Evolutionary conservation across 2,113 vertebrate genomes (phyloP), one percentile per base, ranked within the genome.

Genomic region (Rostratula benghalensis): DNA sequence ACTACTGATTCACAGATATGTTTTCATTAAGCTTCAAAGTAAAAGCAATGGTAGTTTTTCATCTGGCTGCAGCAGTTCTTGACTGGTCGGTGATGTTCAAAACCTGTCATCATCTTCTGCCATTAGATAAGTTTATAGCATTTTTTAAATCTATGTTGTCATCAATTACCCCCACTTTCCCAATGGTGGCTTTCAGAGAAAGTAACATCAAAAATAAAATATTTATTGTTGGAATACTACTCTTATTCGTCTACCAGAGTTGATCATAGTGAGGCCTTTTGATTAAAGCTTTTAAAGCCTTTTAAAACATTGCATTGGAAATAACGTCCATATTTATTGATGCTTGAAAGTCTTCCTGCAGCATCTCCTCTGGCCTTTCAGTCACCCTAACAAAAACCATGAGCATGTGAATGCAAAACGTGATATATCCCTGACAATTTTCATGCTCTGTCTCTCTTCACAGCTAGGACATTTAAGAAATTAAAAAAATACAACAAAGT

Each of bases 401-500:
- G 63, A 94, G 41, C 84, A 57, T 37, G 12, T 43, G 56, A 83
- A 65, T 75, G 76, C 79, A 96, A 89, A 96, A 84, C 10, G 14
- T 91, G 85, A 67, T 76, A n/a, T 46, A 79, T 89, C 76, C 87
- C 64, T 74, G 77, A 45, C 54, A 86, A n/a, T 83, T 89, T 82
- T 51, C 51, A 77, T 56, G 57, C 50, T 85, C 73, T 86, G 79
- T 41, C 83, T 97, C 77, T 94, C 89, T 83, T 96, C 95, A 80
- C 88, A 80, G 83, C 57, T 74, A 71, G 56, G 67, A 77, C n/a
- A 56, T 48, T 91, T 71, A 76, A 90, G 57, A 90, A 93, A 94
- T 93, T 51, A 1, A 35, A 91, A 87, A 91, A 92, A 84, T 61
- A 91, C 88, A 92, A 51, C 13, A 78, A 94, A 90, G n/a, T 27